phyloP scores from a whole-genome alignment of 2,888 invertebrate genomes.

The Lepidonotus clava region DNA sequence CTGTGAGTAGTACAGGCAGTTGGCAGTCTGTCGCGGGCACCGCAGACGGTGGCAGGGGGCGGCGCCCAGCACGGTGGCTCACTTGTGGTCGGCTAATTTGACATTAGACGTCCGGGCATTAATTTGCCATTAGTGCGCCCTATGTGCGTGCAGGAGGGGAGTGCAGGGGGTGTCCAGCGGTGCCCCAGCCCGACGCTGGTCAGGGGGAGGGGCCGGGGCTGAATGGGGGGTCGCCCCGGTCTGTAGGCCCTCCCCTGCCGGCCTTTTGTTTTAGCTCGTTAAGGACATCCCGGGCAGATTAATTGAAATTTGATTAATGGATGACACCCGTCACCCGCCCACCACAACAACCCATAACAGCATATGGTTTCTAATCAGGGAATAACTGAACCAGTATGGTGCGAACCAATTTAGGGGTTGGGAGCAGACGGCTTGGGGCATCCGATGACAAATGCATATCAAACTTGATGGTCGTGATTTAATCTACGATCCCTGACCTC shows the following conservation, averaged over 20 bases:
- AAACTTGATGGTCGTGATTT: too few species aligned
- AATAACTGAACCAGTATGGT: background rate
- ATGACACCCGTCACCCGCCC: background rate
- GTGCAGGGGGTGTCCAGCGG: background rate
- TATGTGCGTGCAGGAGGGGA: background rate
- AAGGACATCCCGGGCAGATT: background rate
- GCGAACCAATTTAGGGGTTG: background rate
- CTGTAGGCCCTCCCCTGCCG: background rate
- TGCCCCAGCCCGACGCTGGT: background rate
- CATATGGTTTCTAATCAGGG: conserved; percentile 26
- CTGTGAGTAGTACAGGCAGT: background rate
- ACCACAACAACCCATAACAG: conserved; percentile 7
- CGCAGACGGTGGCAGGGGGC: background rate
- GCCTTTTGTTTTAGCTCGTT: background rate
- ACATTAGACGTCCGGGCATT: background rate
- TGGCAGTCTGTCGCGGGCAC: background rate
- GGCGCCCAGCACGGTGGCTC: background rate
- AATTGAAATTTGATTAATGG: conserved; percentile 14
- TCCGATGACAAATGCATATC: too few species aligned
- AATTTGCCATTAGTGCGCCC: background rate
- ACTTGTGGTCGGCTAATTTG: background rate
- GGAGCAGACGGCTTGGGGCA: too few species aligned
- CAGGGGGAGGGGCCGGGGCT: too few species aligned
- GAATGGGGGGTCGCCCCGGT: background rate
- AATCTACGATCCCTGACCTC: too few species aligned